phyloP scores from a whole-genome alignment of 2,888 invertebrate genomes.

The Dryobota labecula region DNA sequence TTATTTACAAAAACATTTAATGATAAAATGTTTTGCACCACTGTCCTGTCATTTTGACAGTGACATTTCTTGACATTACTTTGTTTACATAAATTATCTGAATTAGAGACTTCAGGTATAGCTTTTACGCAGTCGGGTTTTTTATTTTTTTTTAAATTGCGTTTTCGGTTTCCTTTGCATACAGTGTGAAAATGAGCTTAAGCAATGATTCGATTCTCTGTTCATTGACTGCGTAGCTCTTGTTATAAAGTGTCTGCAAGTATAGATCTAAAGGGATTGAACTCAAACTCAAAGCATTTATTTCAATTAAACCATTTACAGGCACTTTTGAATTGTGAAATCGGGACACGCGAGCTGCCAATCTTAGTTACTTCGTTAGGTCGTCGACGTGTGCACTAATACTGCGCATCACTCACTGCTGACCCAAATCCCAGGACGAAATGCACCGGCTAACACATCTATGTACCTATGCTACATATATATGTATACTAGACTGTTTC shows the following conservation, averaged over 20 bases:
- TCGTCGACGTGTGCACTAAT: neutral
- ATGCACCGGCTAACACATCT: neutral
- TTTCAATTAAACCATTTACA: no score
- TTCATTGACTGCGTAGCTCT: neutral
- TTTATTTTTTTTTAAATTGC: no score
- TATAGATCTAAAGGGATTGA: neutral
- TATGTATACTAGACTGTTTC: neutral
- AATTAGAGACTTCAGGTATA: no score
- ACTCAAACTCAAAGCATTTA: no score
- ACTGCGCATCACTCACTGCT: neutral
- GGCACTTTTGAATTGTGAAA: no score
- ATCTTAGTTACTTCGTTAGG: slow-evolving; percentile 13
- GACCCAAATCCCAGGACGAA: slow-evolving; percentile 5
- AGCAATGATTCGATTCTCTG: neutral
- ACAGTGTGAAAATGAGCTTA: neutral
- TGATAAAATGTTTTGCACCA: no score
- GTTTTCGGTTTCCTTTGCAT: neutral
- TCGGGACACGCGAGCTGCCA: slow-evolving; percentile 5
- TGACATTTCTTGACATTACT: no score
- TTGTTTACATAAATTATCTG: no score
- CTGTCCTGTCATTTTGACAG: no score
- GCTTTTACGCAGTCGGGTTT: neutral
- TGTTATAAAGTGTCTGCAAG: neutral
- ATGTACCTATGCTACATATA: neutral
- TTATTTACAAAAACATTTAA: no score